Evolutionary conservation across 2,797 vertebrate genomes (phyloP).

Genomic region (Urophycis tenuis): DNA sequence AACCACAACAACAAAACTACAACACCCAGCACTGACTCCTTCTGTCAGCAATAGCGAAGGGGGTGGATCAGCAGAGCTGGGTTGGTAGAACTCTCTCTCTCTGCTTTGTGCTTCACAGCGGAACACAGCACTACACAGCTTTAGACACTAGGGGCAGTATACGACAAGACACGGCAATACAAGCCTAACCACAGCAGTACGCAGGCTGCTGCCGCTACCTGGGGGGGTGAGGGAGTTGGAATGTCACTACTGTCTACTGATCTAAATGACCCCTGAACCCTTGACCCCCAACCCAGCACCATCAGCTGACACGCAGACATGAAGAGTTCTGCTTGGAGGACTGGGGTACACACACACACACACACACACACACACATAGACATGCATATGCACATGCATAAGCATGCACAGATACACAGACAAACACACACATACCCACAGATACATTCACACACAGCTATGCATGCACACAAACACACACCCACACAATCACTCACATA

Average conservation of each 20-base stretch:
- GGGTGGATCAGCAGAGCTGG: not conserved
- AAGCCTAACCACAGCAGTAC: not conserved
- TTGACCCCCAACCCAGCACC: conserved; percentile 43
- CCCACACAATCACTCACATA: too few relatives aligned
- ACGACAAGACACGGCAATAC: not conserved
- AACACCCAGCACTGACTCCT: not conserved
- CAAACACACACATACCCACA: too few relatives aligned
- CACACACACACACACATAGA: not conserved
- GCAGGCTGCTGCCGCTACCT: not conserved
- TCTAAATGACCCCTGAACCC: not conserved
- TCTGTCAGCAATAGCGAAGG: not conserved
- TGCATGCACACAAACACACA: too few relatives aligned
- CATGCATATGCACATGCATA: too few relatives aligned
- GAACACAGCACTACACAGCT: not conserved
- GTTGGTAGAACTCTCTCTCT: not conserved
- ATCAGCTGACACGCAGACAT: conserved; percentile 59
- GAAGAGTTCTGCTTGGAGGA: conserved; percentile 47
- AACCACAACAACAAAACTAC: not conserved
- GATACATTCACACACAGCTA: too few relatives aligned
- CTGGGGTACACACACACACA: conserved; percentile 7
- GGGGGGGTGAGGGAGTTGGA: not conserved
- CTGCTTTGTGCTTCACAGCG: not conserved
- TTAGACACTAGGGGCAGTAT: not conserved
- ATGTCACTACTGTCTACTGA: not conserved
- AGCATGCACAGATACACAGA: too few relatives aligned